phyloP scores from a whole-genome alignment of 2,113 vertebrate species.

The Phrynosoma platyrhinos region DNA sequence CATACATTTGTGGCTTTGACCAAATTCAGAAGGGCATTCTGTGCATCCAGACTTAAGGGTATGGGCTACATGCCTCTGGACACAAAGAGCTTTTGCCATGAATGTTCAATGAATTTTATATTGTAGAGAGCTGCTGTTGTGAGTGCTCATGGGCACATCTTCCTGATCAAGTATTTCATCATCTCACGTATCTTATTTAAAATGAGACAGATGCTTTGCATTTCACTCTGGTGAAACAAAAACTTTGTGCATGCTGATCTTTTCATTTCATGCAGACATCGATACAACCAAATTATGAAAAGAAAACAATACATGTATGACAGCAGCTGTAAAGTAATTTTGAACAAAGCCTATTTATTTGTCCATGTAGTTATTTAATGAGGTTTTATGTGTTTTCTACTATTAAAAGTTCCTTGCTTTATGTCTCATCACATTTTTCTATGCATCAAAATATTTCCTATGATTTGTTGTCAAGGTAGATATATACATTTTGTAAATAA shows the following conservation, averaged over 20 bases:
- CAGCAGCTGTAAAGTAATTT: conserved; percentile 78
- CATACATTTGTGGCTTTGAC: conserved; percentile 70
- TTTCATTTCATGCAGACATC: conserved; percentile 62
- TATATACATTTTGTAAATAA: conserved; percentile 84
- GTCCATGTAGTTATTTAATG: conserved; percentile 84
- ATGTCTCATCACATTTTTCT: conserved; percentile 73
- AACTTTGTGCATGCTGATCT: conserved; percentile 73
- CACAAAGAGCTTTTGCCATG: conserved; percentile 54
- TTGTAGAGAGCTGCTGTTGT: conserved; percentile 67
- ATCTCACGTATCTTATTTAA: conserved; percentile 47
- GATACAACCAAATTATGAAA: conserved; percentile 63
- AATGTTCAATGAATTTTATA: conserved; percentile 59
- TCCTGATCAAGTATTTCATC: conserved; percentile 52
- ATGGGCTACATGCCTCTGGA: conserved; percentile 32
- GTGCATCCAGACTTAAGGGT: conserved; percentile 65
- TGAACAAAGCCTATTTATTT: conserved; percentile 84
- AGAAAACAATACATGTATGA: conserved; percentile 74
- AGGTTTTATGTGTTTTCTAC: conserved; percentile 78
- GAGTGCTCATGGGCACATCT: conserved; percentile 64
- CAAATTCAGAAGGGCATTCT: conserved; percentile 74
- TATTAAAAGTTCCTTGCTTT: conserved; percentile 72
- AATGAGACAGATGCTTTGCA: conserved; percentile 55
- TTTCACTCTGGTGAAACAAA: conserved; percentile 65
- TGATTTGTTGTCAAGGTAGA: conserved; percentile 79
- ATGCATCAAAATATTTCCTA: conserved; percentile 79